Percentiles rank a stretch among this genome's conserved stretches.
phyloP scores from a whole-genome alignment of 1,140 invertebrate genomes.

The Octopus sinensis region DNA sequence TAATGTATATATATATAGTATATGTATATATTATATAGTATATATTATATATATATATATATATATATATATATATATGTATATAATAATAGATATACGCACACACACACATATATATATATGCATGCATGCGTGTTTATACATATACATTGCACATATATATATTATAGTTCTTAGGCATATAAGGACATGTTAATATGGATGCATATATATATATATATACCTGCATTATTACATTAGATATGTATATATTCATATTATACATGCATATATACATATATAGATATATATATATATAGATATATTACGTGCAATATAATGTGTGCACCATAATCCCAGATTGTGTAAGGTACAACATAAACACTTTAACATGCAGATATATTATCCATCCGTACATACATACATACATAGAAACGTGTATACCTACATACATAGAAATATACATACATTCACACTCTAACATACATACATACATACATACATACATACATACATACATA shows the following conservation, averaged over 20 bases:
- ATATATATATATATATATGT: slow-evolving; percentile 16
- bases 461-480: background rate
- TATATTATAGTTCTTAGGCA: slow-evolving; percentile 7
- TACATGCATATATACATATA: slow-evolving; percentile 2
- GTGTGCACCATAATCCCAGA: too few relatives aligned
- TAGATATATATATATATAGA: background rate
- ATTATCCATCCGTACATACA: background rate
- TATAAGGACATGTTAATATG: slow-evolving; percentile 12
- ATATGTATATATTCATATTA: too few relatives aligned
- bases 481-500: background rate
- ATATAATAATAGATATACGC: slow-evolving; percentile 12
- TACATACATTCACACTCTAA: background rate
- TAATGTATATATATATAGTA: too few relatives aligned
- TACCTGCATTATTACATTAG: too few relatives aligned
- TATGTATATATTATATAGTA: too few relatives aligned
- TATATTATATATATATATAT: too few relatives aligned
- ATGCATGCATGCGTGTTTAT: background rate
- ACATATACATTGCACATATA: background rate
- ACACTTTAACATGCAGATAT: too few relatives aligned
- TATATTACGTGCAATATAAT: too few relatives aligned
- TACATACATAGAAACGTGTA: slow-evolving; percentile 1
- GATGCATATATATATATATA: slow-evolving; percentile 8
- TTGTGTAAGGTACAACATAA: too few relatives aligned
- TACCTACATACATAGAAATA: background rate
- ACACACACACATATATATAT: slow-evolving; percentile 7